Evolutionary conservation across 35 echinoderm and acorn worm species (phyloP), one percentile per base, ranked within the genome.

Genomic region (Lytechinus variegatus): DNA sequence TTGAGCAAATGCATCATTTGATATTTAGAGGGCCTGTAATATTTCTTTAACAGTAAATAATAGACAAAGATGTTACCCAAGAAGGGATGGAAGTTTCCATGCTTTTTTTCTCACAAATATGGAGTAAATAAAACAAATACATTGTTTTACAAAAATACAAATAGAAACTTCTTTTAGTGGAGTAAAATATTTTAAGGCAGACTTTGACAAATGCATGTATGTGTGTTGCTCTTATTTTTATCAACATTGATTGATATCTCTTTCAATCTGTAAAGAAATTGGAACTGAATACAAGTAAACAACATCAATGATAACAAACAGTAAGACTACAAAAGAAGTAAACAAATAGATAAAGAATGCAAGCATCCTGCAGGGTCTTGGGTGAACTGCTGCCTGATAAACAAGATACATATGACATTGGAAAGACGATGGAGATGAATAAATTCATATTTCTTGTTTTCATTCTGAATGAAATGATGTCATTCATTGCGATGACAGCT

Each of bases 381-480:
- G n/a, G 19, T 24, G 8, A 79, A 24, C 66, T 7, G 5, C 13
- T 14, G 19, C n/a, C 4, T 5, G 14, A 71, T 71, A n/a, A 79
- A 79, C 66, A 79, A 79, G 66, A 24, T 79, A 79, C n/a, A 79
- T 79, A 19, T 79, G 19, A 24, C 66, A 79, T 79, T 79, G 66
- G 66, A 79, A 24, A 58, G 9, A 58, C 8, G 66, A 79, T 16
- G 5, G 16, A n/a, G 66, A 79, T 79, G 14, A 79, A 79, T 24
- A 79, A 79, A 79, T 79, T 79, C 66, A 79, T 79, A 79, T 79
- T 79, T 79, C 66, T 79, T 79, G 66, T 79, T 79, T 79, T 79
- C 14, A 79, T 79, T 8, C 4, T 24, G 66, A 19, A 7, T 79
- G 66, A 79, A 79, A 79, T 79, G 19, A 79, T 79, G 66, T 79